These are phyloP conservation scores for Oreochromis aureus DNA, from an alignment of 2,113 vertebrate genomes.

Conservation along the genomic window DNA sequence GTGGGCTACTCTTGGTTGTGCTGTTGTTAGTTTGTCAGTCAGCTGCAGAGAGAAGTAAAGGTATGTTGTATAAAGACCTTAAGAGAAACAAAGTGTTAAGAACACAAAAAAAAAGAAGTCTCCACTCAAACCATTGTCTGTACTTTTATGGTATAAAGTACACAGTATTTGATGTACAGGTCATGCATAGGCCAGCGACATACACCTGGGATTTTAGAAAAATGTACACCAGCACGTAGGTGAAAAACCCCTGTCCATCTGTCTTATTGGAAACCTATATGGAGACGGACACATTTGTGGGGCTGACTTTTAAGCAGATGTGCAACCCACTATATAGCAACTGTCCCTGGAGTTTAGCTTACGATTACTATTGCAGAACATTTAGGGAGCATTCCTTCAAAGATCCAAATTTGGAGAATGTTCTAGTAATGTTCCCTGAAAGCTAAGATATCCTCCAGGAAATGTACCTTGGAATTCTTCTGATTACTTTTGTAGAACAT, in stretches of 20 bases:
- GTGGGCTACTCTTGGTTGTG: background rate
- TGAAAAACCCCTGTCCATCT: accelerated
- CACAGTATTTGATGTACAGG: background rate
- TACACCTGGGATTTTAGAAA: background rate
- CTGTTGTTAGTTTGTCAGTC: background rate
- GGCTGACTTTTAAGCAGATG: background rate
- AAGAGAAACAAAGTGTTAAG: background rate
- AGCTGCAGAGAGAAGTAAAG: background rate
- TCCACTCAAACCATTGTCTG: background rate
- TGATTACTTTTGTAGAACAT: background rate
- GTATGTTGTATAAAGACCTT: background rate
- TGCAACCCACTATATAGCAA: background rate
- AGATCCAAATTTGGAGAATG: background rate
- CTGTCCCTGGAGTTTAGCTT: background rate
- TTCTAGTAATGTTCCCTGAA: background rate
- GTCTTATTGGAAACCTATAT: background rate
- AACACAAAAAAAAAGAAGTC: background rate
- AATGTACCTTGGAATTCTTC: background rate
- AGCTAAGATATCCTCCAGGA: background rate
- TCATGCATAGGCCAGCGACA: background rate
- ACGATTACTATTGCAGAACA: background rate
- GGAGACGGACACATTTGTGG: background rate
- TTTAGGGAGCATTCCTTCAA: background rate
- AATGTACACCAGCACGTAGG: background rate
- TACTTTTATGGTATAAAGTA: background rate